These are phyloP conservation scores for Tetragnatha montana DNA, from an alignment of 2,888 invertebrate genomes.

Conservation along the genomic window DNA sequence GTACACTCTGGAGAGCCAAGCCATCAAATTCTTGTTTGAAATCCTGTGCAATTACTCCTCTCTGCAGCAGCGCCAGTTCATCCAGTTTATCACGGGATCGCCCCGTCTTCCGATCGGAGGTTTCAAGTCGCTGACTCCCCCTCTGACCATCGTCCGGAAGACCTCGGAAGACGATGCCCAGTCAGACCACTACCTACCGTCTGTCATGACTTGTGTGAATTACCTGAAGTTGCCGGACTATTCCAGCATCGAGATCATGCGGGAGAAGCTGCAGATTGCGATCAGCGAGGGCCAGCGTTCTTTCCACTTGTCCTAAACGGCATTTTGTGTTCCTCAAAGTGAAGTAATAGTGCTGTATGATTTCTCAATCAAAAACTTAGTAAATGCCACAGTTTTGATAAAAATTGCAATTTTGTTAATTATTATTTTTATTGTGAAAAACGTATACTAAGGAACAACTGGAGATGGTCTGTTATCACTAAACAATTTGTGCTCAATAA, in stretches of 20 bases:
- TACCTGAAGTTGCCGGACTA: constrained; percentile 99
- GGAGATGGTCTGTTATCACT: constrained; percentile 36
- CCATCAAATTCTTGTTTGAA: constrained; percentile 94
- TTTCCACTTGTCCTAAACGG: constrained; percentile 91
- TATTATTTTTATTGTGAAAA: constrained; percentile 27
- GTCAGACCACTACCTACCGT: constrained; percentile 97
- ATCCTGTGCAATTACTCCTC: constrained; percentile 90
- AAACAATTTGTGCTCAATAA: constrained; percentile 47
- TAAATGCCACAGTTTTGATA: constrained; percentile 35
- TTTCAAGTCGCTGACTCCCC: constrained; percentile 94
- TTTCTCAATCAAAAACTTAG: constrained; percentile 42
- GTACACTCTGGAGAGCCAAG: constrained; percentile 94
- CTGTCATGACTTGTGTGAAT: constrained; percentile 99
- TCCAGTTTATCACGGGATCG: constrained; percentile 99
- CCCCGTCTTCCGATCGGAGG: constrained; percentile 98
- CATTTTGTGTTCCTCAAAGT: constrained; percentile 18
- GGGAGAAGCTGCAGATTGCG: constrained; percentile 90
- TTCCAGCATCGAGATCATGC: constrained; percentile 93
- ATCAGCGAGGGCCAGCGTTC: constrained; percentile 97
- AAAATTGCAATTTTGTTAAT: constrained; percentile 45
- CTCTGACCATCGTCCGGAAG: constrained; percentile 97
- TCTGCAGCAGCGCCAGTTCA: constrained; percentile 94
- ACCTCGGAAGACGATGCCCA: constrained; percentile 93
- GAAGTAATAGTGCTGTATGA: constrained; percentile 29
- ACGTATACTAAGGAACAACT: constrained; percentile 24